Evolutionary conservation across 2,797 vertebrate genomes (phyloP), one percentile per base, ranked within the genome.

Genomic region (Phoxinus dragarum): DNA sequence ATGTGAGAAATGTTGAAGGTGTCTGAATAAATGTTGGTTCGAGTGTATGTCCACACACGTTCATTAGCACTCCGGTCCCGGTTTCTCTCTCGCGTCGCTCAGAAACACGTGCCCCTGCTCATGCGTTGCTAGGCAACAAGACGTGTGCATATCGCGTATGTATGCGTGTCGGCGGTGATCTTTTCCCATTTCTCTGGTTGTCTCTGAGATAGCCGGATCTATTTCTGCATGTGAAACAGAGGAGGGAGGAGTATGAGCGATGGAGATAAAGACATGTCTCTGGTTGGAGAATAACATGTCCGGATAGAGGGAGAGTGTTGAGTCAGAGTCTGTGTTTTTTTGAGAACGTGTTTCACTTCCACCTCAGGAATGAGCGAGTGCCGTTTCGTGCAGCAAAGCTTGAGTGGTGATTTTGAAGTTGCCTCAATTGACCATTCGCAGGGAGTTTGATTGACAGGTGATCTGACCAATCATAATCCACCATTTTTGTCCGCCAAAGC

Each of bases 41-140:
- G 47, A 49, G 12, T 14, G 44, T 47, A 5, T 47, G 27, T 72
- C 66, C 85, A 27, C 77, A 64, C 80, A 27, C n/a, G 79, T 87
- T 90, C 69, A 87, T 89, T 85, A 88, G 81, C 84, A 89, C 68
- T 89, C 86, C 81, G 86, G 66, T 91, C 88, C 34, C 40, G 42
- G 5, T 67, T 93, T 86, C 68, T 88, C 82, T 87, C 81, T 81
- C 81, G 38, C 80, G 42, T 88, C 93, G 87, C 89, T 93, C 90
- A 89, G 90, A 93, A 95, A 94, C 94, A 94, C 95, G 93, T 95
- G 93, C 94, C 93, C 94, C 92, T 64, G 93, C 95, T 93, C 92
- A 90, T 92, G 91, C 90, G 95, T 96, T 95, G 94, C 95, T 94
- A 95, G 91, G 95, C 93, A 96, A 96, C 95, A 95, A 91, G 92